phyloP scores from a whole-genome alignment of 2,888 invertebrate species.

The Anarsia innoxiella region DNA sequence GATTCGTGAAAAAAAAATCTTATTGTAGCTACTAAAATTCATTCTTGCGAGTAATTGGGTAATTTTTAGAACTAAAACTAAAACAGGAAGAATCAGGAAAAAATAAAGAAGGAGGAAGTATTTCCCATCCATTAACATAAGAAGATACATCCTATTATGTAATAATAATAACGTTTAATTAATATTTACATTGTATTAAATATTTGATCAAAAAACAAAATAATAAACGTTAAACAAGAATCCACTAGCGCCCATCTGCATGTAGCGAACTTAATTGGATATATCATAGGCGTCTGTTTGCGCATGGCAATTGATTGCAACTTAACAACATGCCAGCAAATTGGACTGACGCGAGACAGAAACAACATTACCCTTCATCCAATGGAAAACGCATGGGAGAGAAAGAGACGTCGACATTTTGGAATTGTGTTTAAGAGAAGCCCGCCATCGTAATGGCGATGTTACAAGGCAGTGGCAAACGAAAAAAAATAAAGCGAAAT shows the following conservation, averaged over 20 bases:
- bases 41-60: too few relatives aligned
- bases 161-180: too few relatives aligned
- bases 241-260: conserved; percentile 35
- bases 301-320: conserved; percentile 76
- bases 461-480: conserved; percentile 41
- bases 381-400: conserved; percentile 6
- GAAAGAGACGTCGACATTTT: conserved; percentile 28
- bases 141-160: too few relatives aligned
- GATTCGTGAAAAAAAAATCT: too few relatives aligned
- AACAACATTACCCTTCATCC: conserved; percentile 25
- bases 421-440: conserved; percentile 21
- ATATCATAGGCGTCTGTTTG: conserved; percentile 76
- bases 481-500: conserved; percentile 23
- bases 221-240: conserved; percentile 17
- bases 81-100: too few relatives aligned
- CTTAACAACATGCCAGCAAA: conserved; percentile 72
- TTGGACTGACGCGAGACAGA: conserved; percentile 49
- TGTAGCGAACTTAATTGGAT: conserved; percentile 66
- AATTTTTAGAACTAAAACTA: too few relatives aligned
- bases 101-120: too few relatives aligned
- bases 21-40: too few relatives aligned
- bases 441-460: conserved; percentile 45
- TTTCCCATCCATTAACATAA: too few relatives aligned
- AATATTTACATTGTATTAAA: too few relatives aligned
- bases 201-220: background rate